Base-by-base conservation (phyloP, 2,797 vertebrate genomes). In the Microctenopoma stevenorrisi region DNA sequence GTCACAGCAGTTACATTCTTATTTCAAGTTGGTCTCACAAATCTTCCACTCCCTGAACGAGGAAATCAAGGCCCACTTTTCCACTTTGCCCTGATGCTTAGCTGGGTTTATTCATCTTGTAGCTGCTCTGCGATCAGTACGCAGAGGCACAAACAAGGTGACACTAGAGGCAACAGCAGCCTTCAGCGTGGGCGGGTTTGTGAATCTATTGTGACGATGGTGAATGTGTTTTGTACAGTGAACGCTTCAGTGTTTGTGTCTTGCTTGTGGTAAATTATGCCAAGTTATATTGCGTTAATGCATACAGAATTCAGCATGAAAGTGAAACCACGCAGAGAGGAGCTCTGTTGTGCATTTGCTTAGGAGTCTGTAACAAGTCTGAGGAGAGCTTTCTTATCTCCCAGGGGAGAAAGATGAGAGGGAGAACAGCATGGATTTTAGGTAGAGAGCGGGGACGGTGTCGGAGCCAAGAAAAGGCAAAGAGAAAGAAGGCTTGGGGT, bases 371-470 rank as follows among this genome's bases (percentile, higher is more conserved):
- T 35, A 49, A 68, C 12, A 57, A 79, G 59, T 52, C 52, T 76
- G 63, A 77, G 64, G 67, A 74, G 62, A 69, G 55, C 75, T 83
- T 68, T 76, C 74, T 79, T 42, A 55, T 80, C 62, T 83, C 85
- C 64, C 70, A 30, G 49, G 77, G 63, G 79, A 86, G 77, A 76
- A 81, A 77, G 75, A 78, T 71, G 78, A 82, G 79, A 74, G 52
- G 13, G 5, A 25, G 48, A 49, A 65, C 53, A 51, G 74, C 44
- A 26, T 43, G 28, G 58, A 75, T 35, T 58, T 59, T 47, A 68
- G 78, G 71, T 70, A 46, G 33, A 44, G 71, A 78, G 74, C 1
- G 71, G 79, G 76, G 82, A 65, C 68, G 74, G 38, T 77, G 64
- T 76, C 22, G 22, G 59, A 68, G 60, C 14, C 0, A 14, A 44